These are phyloP conservation scores for Apogon hyalosoma DNA, from an alignment of 2,797 vertebrate species.

Conservation along the genomic window DNA sequence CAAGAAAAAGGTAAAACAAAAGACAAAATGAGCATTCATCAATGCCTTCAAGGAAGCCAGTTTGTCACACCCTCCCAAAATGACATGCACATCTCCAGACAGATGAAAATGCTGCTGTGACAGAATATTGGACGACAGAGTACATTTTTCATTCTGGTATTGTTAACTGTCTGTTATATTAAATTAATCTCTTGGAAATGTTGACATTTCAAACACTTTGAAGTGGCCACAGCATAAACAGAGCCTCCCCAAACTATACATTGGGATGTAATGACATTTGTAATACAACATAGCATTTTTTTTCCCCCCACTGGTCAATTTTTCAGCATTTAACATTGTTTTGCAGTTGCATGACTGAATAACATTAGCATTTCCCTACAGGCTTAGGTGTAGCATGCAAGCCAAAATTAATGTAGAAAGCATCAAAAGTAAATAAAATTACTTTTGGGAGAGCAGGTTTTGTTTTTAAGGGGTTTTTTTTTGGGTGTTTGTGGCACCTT, in stretches of 20 bases:
- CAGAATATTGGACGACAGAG: constrained; percentile 39
- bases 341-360: no score
- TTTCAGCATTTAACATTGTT: background rate
- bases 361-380: no score
- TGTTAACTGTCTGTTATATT: constrained; percentile 26
- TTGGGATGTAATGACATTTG: constrained; percentile 24
- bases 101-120: constrained; percentile 49
- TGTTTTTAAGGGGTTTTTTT: no score
- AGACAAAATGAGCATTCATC: constrained; percentile 30
- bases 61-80: constrained; percentile 27
- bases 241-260: constrained; percentile 18
- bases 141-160: constrained; percentile 48
- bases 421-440: no score
- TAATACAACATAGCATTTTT: background rate
- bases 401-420: no score
- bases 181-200: constrained; percentile 56
- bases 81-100: constrained; percentile 37
- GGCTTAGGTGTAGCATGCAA: no score
- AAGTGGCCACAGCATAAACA: constrained; percentile 37
- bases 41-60: constrained; percentile 5
- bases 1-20: constrained; percentile 19
- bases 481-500: no score
- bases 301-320: background rate
- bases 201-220: constrained; percentile 35
- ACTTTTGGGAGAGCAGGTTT: no score